These are phyloP conservation scores for Himalopsyche tibetana DNA, from an alignment of 2,888 invertebrate genomes.

Conservation along the genomic window DNA sequence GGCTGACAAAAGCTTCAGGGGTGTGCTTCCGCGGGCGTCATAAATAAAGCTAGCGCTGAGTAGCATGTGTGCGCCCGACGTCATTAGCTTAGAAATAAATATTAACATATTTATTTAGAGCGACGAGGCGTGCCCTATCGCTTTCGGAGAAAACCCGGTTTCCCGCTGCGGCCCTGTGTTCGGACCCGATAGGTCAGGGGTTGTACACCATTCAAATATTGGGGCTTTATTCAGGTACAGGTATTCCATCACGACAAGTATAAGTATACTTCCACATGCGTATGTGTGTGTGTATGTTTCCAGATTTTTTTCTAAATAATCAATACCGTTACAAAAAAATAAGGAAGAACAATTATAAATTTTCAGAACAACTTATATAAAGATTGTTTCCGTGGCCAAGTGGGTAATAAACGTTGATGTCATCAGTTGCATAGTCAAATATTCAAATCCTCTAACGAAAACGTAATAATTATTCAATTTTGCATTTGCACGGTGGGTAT, in stretches of 20 bases:
- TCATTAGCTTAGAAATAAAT: conserved; percentile 60
- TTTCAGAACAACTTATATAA: too few relatives aligned
- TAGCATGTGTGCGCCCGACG: conserved; percentile 54
- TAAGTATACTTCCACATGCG: neutral
- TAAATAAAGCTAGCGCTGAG: conserved; percentile 52
- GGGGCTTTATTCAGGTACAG: neutral
- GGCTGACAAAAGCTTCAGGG: conserved; percentile 15
- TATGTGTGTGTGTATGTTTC: too few relatives aligned
- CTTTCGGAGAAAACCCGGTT: conserved; percentile 38
- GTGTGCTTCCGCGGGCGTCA: neutral
- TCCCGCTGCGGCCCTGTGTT: conserved; percentile 42
- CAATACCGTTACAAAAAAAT: too few relatives aligned
- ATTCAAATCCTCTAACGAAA: too few relatives aligned
- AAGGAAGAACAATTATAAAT: too few relatives aligned
- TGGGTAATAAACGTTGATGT: too few relatives aligned
- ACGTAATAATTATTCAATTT: too few relatives aligned
- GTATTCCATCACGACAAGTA: neutral
- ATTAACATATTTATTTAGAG: conserved; percentile 60
- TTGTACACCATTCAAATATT: conserved; percentile 12
- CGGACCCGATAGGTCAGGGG: conserved; percentile 44
- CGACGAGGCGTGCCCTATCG: conserved; percentile 58
- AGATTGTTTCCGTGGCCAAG: too few relatives aligned
- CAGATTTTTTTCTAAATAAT: too few relatives aligned
- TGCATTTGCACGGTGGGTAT: too few relatives aligned
- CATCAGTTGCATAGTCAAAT: too few relatives aligned